Evolutionary conservation across 2,113 vertebrate genomes (phyloP), one percentile per base, ranked within the genome.

Genomic region (Scophthalmus maximus): DNA sequence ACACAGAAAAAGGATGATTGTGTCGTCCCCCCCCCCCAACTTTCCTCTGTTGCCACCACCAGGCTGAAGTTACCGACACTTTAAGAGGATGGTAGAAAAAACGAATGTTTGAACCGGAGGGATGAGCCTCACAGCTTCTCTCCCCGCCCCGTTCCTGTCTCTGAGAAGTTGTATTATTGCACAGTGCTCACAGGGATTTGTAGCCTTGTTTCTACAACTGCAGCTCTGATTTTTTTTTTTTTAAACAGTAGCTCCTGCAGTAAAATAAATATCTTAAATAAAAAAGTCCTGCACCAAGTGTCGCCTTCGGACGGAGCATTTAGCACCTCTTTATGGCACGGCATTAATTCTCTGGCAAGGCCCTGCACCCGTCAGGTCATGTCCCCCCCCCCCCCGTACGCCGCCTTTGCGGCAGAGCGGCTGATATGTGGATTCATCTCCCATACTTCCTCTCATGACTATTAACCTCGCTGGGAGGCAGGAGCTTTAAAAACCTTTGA

Each of bases 291-390:
- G 69, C 15, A 65, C 65, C 49, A 56, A 60, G 57, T n/a, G 73
- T 10, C 71, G 55, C 57, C 70, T 36, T 23, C 27, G 38, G 60
- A 53, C 55, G 0, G 3, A 29, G 71, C 60, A 47, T 58, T 64
- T 49, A 67, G 59, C 75, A 78, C 56, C 75, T 75, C 70, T 78
- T 82, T 61, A 74, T 74, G 69, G 69, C 63, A 34, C 26, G n/a
- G 30, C 25, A 65, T 69, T 60, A 27, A 42, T 56, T 69, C 18
- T 56, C 49, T 61, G 75, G 55, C 65, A 57, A 9, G 15, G 38
- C 27, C 7, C 32, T 23, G n/a, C 8, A 36, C 64, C 49, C 6
- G 50, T 36, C 27, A 23, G 66, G 69, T 75, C 66, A 46, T 36
- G 34, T 71, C 70, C 23, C n/a, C n/a, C n/a, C n/a, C n/a, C n/a